Percentiles rank a stretch among this genome's conserved stretches.
Conservation (phyloP, 2,797 vertebrate genomes). For the Schizopygopsis pylzovi region DNA sequence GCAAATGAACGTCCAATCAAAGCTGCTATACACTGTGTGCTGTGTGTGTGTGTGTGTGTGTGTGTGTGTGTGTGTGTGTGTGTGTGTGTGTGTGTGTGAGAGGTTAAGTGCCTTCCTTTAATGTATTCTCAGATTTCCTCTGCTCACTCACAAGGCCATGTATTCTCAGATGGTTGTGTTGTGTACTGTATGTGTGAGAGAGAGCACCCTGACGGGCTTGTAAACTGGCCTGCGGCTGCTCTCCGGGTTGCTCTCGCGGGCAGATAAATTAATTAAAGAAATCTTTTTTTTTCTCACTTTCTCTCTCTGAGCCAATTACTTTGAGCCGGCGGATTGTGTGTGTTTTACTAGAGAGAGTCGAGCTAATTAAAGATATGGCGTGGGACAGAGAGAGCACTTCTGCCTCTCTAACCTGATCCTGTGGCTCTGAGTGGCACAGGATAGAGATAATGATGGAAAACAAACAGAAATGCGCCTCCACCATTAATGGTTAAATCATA, state of each 20-base stretch:
- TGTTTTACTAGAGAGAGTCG: conserved; percentile 85
- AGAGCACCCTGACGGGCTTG: conserved; percentile 76
- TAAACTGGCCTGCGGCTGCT: conserved; percentile 91
- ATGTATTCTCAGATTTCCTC: conserved; percentile 45
- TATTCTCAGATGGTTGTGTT: conserved; percentile 32
- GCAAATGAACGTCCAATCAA: conserved; percentile 36
- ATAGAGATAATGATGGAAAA: conserved; percentile 55
- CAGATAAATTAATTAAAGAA: conserved; percentile 97
- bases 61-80: conserved; percentile 9
- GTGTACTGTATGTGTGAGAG: conserved; percentile 34
- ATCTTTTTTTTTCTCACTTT: conserved; percentile 65
- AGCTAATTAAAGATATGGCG: conserved; percentile 95
- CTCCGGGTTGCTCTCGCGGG: conserved; percentile 84
- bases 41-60: background rate
- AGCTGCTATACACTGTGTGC: background rate
- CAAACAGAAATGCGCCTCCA: conserved; percentile 51
- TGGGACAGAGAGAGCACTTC: conserved; percentile 66
- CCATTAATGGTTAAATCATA: conserved; percentile 42
- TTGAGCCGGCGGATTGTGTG: conserved; percentile 89
- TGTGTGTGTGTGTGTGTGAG: background rate
- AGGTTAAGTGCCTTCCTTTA: conserved; percentile 41
- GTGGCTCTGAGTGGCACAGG: conserved; percentile 36
- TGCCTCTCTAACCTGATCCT: conserved; percentile 41
- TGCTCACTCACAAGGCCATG: conserved; percentile 45
- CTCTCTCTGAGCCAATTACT: conserved; percentile 86